These are phyloP conservation scores for Dicranocentrus wangi DNA, from an alignment of 2,888 invertebrate genomes.

Conservation along the genomic window DNA sequence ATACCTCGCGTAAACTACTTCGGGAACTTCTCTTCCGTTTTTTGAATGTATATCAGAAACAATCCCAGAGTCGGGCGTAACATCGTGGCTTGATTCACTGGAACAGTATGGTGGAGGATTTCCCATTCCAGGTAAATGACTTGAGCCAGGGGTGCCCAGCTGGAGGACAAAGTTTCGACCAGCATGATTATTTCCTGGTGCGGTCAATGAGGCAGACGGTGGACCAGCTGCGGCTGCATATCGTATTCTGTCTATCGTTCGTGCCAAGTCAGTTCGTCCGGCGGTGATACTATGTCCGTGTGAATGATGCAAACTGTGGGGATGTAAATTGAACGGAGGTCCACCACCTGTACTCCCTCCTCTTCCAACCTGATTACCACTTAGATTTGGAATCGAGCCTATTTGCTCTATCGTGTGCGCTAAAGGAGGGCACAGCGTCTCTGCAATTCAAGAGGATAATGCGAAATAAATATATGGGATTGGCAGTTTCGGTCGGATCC, in stretches of 20 bases:
- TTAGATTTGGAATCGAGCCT: conserved; percentile 73
- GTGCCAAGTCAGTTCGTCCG: conserved; percentile 72
- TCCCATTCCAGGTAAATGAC: conserved; percentile 71
- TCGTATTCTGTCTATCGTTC: conserved; percentile 73
- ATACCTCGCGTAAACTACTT: conserved; percentile 73
- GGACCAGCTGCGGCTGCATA: conserved; percentile 72
- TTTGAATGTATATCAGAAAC: conserved; percentile 73
- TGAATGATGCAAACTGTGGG: conserved; percentile 71
- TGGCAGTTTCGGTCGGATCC: too few relatives aligned
- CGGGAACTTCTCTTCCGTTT: conserved; percentile 72
- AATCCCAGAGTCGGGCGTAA: conserved; percentile 72
- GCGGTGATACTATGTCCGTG: conserved; percentile 65
- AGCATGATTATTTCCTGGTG: conserved; percentile 69
- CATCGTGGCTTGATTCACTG: conserved; percentile 73
- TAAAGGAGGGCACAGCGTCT: conserved; percentile 71
- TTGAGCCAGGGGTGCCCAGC: conserved; percentile 69
- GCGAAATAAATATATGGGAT: conserved; percentile 57
- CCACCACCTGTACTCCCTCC: conserved; percentile 65
- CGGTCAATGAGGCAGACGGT: conserved; percentile 69
- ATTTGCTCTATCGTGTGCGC: conserved; percentile 73
- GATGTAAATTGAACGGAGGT: conserved; percentile 72
- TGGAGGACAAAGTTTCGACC: conserved; percentile 73
- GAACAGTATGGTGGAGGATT: conserved; percentile 73
- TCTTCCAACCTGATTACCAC: conserved; percentile 69
- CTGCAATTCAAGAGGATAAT: conserved; percentile 67